Evolutionary conservation across 2,797 vertebrate genomes (phyloP).

Genomic region (Champsocephalus gunnari): DNA sequence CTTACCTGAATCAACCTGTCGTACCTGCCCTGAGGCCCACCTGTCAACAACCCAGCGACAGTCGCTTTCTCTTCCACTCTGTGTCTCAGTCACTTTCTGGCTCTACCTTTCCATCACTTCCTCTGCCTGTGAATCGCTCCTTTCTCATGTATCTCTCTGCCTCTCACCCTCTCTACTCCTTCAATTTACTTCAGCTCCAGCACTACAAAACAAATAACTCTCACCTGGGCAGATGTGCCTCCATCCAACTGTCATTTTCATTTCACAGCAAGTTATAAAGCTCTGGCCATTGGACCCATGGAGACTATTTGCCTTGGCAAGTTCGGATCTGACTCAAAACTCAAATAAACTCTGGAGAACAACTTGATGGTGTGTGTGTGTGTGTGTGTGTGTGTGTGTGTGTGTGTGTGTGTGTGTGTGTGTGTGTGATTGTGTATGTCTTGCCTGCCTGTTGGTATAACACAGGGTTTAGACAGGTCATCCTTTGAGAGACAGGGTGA

Average conservation of each 20-base stretch:
- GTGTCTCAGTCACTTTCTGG: constrained; percentile 58
- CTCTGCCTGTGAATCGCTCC: constrained; percentile 60
- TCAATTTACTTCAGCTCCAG: constrained; percentile 48
- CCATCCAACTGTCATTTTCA: constrained; percentile 62
- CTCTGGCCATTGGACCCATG: constrained; percentile 52
- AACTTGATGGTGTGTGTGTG: constrained; percentile 48
- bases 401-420: constrained; percentile 7
- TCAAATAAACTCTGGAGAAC: constrained; percentile 62
- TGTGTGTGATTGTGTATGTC: neutral
- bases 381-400: constrained; percentile 20
- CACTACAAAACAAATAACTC: constrained; percentile 75
- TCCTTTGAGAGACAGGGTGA: constrained; percentile 43
- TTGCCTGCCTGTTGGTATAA: constrained; percentile 44
- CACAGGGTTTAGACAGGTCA: constrained; percentile 53
- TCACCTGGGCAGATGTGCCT: constrained; percentile 62
- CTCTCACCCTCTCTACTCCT: constrained; percentile 51
- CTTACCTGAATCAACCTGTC: constrained; percentile 80
- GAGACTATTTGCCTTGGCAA: constrained; percentile 67
- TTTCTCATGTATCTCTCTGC: constrained; percentile 65
- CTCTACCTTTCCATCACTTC: constrained; percentile 67
- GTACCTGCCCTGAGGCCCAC: constrained; percentile 78
- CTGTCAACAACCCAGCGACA: constrained; percentile 79
- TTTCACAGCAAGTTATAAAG: constrained; percentile 59
- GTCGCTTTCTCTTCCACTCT: constrained; percentile 73
- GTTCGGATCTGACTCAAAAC: constrained; percentile 66